Conservation (phyloP, 2,113 vertebrate species). For the Chaenogobius annularis region DNA sequence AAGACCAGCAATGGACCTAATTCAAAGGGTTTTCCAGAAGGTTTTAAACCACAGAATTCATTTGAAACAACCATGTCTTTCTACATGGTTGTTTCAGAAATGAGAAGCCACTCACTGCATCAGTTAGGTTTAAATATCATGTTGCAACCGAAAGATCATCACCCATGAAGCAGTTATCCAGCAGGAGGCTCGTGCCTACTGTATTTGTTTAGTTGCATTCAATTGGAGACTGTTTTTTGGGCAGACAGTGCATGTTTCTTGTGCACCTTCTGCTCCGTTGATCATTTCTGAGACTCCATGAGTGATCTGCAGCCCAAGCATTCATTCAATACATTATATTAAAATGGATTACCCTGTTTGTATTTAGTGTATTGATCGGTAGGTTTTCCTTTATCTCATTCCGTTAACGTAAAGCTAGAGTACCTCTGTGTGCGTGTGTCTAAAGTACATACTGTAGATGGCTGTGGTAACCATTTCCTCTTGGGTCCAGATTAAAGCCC, state of each 20-base stretch:
- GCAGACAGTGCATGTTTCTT: too few relatives aligned
- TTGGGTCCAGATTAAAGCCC: background rate
- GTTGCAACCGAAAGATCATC: too few relatives aligned
- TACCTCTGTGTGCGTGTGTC: constrained; percentile 24
- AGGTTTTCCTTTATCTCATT: background rate
- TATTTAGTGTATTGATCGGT: background rate
- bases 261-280: background rate
- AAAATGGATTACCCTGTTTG: background rate
- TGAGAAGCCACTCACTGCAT: too few relatives aligned
- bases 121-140: too few relatives aligned
- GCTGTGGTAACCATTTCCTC: background rate
- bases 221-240: too few relatives aligned
- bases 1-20: too few relatives aligned
- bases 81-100: too few relatives aligned
- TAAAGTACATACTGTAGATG: constrained; percentile 12
- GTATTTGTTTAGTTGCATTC: too few relatives aligned
- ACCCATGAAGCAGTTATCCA: too few relatives aligned
- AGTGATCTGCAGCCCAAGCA: background rate
- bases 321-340: background rate
- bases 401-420: background rate
- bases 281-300: background rate
- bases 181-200: too few relatives aligned
- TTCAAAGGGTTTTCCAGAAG: too few relatives aligned
- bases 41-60: background rate
- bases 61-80: background rate